Base-by-base conservation (phyloP, 2,113 vertebrate genomes). In the Nematolebias whitei region DNA sequence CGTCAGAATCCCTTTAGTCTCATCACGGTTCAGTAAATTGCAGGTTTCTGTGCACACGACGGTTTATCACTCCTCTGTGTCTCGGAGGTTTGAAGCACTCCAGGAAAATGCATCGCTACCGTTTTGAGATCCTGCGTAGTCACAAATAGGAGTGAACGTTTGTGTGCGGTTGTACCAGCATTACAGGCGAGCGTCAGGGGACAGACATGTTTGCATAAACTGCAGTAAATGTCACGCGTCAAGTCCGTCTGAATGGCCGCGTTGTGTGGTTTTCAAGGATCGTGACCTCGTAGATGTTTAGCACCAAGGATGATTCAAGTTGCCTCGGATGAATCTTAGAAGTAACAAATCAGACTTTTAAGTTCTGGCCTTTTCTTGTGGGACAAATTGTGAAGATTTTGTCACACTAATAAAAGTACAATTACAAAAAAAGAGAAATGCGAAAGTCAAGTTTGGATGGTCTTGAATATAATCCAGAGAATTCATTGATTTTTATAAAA, bases 71-170 rank as follows among this genome's bases (percentile, higher is more conserved):
- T 43, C 23, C 6, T 52, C 49, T 47, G 5, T 44, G 4, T 2
- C 10, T 59, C 51, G 18, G 16, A 63, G 39, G 66, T 72, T 63
- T 51, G 16, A 32, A 47, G 54, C 16, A 50, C 24, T 18, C n/a
- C 54, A 16, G 47, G 32, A 45, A 49, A 49, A 12, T 22, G n/a
- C 19, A 0, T 55, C 51, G 22, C 22, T 19, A 29, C 26, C 18
- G 16, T 58, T 68, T 58, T n/a, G 9, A 48, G 50, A 53, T 69
- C 9, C 51, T 45, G 20, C 19, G 15, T 12, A 15, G 18, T 24
- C 40, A 38, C n/a, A 32, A 29, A 49, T 39, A 57, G 39, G 15
- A 18, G 15, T 14, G 10, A 35, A 29, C n/a, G 6, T 18, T 44
- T 2, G 16, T 47, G 44, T 7, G 15, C 5, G 5, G n/a, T 47